These are phyloP conservation scores for Melanogrammus aeglefinus DNA, from an alignment of 2,797 vertebrate species.

Conservation along the genomic window DNA sequence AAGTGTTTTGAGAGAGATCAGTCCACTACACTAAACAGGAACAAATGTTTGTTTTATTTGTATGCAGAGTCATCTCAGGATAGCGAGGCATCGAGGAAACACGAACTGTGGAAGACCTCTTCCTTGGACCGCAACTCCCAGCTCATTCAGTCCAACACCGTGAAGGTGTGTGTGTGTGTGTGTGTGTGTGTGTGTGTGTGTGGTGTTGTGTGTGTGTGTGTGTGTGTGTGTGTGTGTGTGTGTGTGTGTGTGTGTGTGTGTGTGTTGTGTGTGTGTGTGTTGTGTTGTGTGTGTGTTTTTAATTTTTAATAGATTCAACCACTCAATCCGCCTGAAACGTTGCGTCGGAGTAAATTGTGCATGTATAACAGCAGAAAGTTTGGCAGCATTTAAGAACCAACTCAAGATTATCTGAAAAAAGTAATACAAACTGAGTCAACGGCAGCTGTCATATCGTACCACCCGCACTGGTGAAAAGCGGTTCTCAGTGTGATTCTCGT, in stretches of 20 bases:
- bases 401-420: too few species aligned
- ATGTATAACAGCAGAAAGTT: too few species aligned
- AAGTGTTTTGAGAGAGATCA: not conserved
- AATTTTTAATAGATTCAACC: too few species aligned
- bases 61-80: slow-evolving; percentile 70
- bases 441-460: too few species aligned
- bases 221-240: not conserved
- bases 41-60: not conserved
- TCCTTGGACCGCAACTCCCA: slow-evolving; percentile 74
- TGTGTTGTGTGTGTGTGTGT: slow-evolving; percentile 1
- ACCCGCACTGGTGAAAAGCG: too few species aligned
- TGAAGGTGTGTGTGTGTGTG: slow-evolving; percentile 42
- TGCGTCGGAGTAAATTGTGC: too few species aligned
- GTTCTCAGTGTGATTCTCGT: too few species aligned
- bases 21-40: not conserved
- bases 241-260: not conserved
- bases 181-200: too few species aligned
- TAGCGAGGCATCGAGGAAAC: slow-evolving; percentile 68
- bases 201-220: not conserved
- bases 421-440: too few species aligned
- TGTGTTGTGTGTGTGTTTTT: not conserved
- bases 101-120: slow-evolving; percentile 72
- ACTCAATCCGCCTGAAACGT: too few species aligned
- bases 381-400: too few species aligned
- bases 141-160: slow-evolving; percentile 57